phyloP scores from a whole-genome alignment of 2,113 vertebrate species.

The Nibea albiflora region DNA sequence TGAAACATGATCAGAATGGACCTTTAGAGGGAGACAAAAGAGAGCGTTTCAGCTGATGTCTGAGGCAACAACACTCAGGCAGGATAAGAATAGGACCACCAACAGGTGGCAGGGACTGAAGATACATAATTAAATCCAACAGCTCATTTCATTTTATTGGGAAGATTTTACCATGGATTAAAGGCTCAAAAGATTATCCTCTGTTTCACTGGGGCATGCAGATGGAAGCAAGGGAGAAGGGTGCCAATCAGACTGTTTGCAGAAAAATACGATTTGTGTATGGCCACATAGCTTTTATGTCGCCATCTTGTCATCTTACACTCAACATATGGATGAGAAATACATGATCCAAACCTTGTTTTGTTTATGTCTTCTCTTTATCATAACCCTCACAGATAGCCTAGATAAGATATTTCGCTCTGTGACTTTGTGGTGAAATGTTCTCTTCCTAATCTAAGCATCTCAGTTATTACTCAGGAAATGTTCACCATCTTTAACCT shows the following conservation, averaged over 20 bases:
- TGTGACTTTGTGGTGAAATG: neutral
- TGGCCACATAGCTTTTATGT: neutral
- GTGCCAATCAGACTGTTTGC: conserved; percentile 16
- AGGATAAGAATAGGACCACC: conserved; percentile 46
- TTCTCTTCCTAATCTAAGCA: conserved; percentile 11
- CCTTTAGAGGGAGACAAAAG: conserved; percentile 75
- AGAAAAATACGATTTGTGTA: conserved; percentile 13
- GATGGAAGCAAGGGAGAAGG: conserved; percentile 26
- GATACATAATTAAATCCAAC: conserved; percentile 51
- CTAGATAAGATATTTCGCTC: conserved; percentile 17
- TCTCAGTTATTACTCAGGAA: conserved; percentile 33
- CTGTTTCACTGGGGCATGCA: conserved; percentile 43
- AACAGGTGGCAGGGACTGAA: conserved; percentile 60
- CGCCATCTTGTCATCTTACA: neutral
- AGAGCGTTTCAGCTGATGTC: neutral
- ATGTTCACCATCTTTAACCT: neutral
- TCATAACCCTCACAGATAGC: conserved; percentile 79
- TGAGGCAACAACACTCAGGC: conserved; percentile 7
- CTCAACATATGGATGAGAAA: neutral
- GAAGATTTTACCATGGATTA: conserved; percentile 42
- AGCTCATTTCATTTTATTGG: conserved; percentile 52
- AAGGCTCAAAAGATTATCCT: conserved; percentile 55
- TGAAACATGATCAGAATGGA: conserved; percentile 44
- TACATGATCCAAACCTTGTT: neutral
- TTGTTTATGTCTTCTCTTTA: neutral